Conservation (phyloP, 2,888 invertebrate species). For the Myathropa florea region DNA sequence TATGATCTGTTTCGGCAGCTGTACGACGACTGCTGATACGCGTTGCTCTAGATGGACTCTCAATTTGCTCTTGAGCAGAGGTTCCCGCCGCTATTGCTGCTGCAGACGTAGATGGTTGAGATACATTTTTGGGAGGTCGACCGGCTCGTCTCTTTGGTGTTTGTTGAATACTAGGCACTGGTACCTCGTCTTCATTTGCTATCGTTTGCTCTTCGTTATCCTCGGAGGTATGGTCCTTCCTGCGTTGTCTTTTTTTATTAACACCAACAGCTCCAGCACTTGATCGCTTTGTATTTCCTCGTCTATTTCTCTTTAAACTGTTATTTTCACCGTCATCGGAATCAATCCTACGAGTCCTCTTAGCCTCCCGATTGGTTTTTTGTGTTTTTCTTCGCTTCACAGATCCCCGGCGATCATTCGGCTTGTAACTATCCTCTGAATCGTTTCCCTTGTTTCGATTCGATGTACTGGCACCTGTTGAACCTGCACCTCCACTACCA, state of each 20-base stretch:
- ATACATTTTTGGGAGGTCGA: constrained; percentile 72
- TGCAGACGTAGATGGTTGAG: constrained; percentile 51
- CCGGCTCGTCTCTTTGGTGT: constrained; percentile 75
- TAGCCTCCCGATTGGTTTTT: constrained; percentile 45
- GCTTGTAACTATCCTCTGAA: constrained; percentile 83
- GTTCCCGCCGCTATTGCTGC: constrained; percentile 62
- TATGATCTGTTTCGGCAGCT: constrained; percentile 79
- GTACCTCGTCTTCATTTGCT: constrained; percentile 36
- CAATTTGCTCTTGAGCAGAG: constrained; percentile 34
- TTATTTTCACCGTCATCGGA: constrained; percentile 50
- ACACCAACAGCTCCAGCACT: background rate
- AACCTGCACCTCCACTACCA: too few relatives aligned
- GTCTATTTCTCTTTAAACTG: constrained; percentile 58
- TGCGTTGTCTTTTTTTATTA: constrained; percentile 32
- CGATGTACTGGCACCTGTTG: constrained; percentile 81
- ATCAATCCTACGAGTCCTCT: constrained; percentile 22
- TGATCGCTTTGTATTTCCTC: constrained; percentile 20
- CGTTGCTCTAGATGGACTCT: constrained; percentile 76
- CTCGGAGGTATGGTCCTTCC: constrained; percentile 44
- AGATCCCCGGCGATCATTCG: constrained; percentile 76
- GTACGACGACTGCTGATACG: constrained; percentile 73
- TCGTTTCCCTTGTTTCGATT: constrained; percentile 82
- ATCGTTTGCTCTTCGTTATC: constrained; percentile 42
- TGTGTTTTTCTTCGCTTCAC: constrained; percentile 56
- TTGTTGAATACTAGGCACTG: constrained; percentile 57